Evolutionary conservation across 2,888 invertebrate genomes (phyloP), one percentile per base, ranked within the genome.

Genomic region (Ariolimax columbianus): DNA sequence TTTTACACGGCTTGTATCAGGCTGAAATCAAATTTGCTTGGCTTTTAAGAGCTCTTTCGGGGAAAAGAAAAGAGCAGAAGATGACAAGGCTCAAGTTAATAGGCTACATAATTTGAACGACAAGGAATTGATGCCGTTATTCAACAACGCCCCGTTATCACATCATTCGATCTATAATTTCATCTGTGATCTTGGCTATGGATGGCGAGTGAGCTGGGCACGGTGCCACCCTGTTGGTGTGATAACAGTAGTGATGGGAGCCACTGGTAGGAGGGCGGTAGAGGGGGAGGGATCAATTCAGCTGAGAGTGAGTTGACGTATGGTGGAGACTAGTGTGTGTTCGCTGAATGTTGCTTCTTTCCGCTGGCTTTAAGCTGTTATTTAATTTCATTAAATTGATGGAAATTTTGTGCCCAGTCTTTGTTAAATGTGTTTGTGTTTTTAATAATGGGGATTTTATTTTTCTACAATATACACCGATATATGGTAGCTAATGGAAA

Each of bases 21-120:
- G 70, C n/a, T 26, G n/a, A 83, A 83, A 83, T 83, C 83, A 68
- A 83, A 83, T 83, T 78, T 78, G 77, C 78, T 33, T 33, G 55
- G 83, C 77, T 83, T 83, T 83, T 83, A 83, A 83, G 83, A 77
- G 77, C 55, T 51, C 73, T 73, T 70, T 47, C 47, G 30, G 30
- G 0, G 43, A 66, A 66, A 43, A 40, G 30, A 79, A 63, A 66
- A 47, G 33, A 33, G 51, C 26, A 38, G 36, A 36, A 33, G 70
- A 72, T 72, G 81, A 72, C 81, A 72, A 14, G 81, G 72, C 72
- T 81, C 72, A 72, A 81, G 36, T 81, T 81, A 81, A 81, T 81
- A 81, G 81, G 72, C 47, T 59, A 47, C 70, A 70, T 81, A 72
- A 81, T 81, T 81, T 72, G 51, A 72, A 55, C 38, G n/a, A 43